Evolutionary conservation across 2,888 invertebrate species (phyloP).

Genomic region (Conus canariensis): DNA sequence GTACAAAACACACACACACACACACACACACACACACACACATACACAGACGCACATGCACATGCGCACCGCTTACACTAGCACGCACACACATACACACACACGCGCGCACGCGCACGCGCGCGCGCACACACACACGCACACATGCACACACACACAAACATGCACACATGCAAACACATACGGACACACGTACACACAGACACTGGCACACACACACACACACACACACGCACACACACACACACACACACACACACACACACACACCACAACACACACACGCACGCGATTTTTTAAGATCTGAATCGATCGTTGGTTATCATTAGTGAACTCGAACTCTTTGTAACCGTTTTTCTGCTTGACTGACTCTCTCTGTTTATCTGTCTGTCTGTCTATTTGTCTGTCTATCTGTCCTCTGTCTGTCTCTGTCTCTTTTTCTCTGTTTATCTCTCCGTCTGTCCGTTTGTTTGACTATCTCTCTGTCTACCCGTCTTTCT

Average conservation of each 20-base stretch:
- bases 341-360: not conserved
- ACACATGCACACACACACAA: not conserved
- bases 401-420: constrained; percentile 8
- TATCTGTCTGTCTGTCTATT: not conserved
- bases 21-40: constrained; percentile 9
- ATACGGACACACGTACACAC: too few species aligned
- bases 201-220: too few species aligned
- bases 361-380: not conserved
- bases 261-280: not conserved
- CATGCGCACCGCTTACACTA: too few species aligned
- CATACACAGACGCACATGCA: not conserved
- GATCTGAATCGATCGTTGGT: too few species aligned
- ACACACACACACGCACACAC: too few species aligned
- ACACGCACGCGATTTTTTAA: not conserved
- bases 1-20: not conserved
- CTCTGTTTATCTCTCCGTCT: not conserved
- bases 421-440: not conserved
- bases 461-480: not conserved
- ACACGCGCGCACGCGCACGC: too few species aligned
- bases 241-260: not conserved
- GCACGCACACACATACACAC: not conserved
- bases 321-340: too few species aligned
- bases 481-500: not conserved
- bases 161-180: too few species aligned
- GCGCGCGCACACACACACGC: too few species aligned